Base-by-base conservation (phyloP, 2,113 vertebrate genomes). In the Rattus norvegicus region DNA sequence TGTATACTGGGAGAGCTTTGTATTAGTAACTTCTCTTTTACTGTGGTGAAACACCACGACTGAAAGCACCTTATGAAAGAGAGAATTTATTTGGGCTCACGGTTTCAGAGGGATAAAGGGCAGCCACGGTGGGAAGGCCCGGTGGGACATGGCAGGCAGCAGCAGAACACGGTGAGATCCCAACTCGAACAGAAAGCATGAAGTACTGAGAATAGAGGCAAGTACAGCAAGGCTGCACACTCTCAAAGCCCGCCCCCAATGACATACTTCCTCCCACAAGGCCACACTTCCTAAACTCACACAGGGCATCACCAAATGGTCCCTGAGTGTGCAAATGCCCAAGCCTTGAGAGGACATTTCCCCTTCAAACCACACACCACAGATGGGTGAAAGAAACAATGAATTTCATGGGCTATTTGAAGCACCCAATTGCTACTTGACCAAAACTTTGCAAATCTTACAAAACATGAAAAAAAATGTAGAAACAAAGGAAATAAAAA, bases 401-500 rank as follows among this genome's bases (percentile, higher is more conserved):
- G 75, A 67, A 77, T 49, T 54, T n/a, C 12, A 36, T 22, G 11
- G 61, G 10, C 54, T 28, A 56, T 70, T 43, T 84, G 69, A 67
- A 43, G 49, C n/a, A 22, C 47, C 47, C 7, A 2, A 11, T 49
- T 80, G 10, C 16, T 75, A n/a, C 67, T 52, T 85, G 72, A 70
- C 39, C 56, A 92, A 49, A 5, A 54, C 1, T 24, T 76, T 16
- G 17, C 52, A 70, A 92, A n/a, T 70, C 36, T 86, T 39, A 54
- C 52, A n/a, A 47, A 88, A 52, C 47, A 2, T 86, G 92, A 63
- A 83, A 92, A 90, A 90, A 59, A n/a, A 19, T 36, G 14, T 73
- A 56, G 49, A 93, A 94, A 28, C 16, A 6, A 75, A 91, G 8
- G 11, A 52, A 84, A 84, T 92, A 7, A 87, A 96, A 91, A 73